These are phyloP conservation scores for Acrobasis consociella DNA, from an alignment of 2,888 invertebrate species.

Conservation along the genomic window DNA sequence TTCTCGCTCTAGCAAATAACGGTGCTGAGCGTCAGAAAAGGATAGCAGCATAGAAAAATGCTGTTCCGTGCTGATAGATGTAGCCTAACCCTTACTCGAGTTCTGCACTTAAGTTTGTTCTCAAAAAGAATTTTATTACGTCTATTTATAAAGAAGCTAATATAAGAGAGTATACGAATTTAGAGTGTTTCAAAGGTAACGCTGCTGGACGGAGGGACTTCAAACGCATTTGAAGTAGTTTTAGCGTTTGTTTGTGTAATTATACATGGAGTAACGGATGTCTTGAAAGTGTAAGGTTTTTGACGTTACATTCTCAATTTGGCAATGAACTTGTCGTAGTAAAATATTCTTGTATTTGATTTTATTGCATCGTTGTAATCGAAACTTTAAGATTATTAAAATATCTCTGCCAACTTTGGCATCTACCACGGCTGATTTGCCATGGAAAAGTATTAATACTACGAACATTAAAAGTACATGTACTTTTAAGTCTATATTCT, in stretches of 20 bases:
- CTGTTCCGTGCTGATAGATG: no score
- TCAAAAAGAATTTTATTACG: constrained; percentile 28
- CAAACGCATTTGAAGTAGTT: constrained; percentile 42
- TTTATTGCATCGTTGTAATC: not conserved
- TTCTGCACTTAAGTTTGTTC: constrained; percentile 28
- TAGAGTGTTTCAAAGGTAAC: constrained; percentile 33
- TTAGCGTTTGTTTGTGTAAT: constrained; percentile 41
- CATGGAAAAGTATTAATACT: no score
- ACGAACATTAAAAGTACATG: no score
- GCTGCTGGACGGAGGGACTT: constrained; percentile 35
- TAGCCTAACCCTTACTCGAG: no score
- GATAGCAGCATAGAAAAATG: no score
- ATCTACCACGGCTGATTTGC: no score
- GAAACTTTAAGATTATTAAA: no score
- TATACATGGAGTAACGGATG: constrained; percentile 26
- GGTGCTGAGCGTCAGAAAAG: no score
- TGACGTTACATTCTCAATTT: constrained; percentile 21
- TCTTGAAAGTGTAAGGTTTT: constrained; percentile 27
- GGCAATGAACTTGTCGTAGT: not conserved
- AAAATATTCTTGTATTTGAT: not conserved
- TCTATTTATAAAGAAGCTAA: constrained; percentile 25
- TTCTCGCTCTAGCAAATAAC: no score
- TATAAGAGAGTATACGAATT: constrained; percentile 32
- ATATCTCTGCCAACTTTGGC: no score
- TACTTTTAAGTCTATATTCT: no score